Evolutionary conservation across 2,888 invertebrate genomes (phyloP).

Genomic region (Sinodicranocentrus sp.): DNA sequence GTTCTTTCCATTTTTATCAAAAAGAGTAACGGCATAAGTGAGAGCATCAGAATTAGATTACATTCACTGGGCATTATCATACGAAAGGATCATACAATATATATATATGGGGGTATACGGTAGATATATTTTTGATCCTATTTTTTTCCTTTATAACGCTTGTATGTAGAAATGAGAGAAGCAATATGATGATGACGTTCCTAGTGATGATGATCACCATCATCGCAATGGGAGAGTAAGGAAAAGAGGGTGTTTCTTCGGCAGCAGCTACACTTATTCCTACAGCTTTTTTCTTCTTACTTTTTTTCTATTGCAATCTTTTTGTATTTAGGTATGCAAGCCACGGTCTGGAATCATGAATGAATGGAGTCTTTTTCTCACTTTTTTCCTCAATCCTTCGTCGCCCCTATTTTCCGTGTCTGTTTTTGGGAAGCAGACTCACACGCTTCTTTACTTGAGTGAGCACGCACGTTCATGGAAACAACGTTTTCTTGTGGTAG

Average conservation of each 20-base stretch:
- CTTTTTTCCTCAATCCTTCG: background rate
- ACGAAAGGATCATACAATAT: constrained; percentile 5
- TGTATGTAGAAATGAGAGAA: background rate
- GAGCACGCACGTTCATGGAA: too few relatives aligned
- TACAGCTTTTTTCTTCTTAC: background rate
- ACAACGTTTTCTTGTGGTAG: too few relatives aligned
- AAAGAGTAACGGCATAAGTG: constrained; percentile 16
- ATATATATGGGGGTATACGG: background rate
- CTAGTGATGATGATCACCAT: constrained; percentile 42
- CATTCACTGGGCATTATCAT: constrained; percentile 30
- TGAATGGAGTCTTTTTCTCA: constrained; percentile 55
- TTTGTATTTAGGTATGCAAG: constrained; percentile 61
- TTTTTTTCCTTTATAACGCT: too few relatives aligned
- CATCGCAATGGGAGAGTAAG: background rate
- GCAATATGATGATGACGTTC: constrained; percentile 35
- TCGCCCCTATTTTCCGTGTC: too few relatives aligned
- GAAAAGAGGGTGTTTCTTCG: constrained; percentile 19
- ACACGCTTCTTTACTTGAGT: too few relatives aligned
- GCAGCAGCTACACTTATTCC: background rate
- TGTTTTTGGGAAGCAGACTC: too few relatives aligned
- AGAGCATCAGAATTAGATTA: constrained; percentile 61
- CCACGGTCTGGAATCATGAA: constrained; percentile 57
- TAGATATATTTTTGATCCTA: too few relatives aligned
- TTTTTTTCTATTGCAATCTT: background rate
- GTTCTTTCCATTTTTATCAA: constrained; percentile 43